These are phyloP conservation scores for Camponotus vicinus DNA, from an alignment of 1,140 invertebrate species.

Conservation along the genomic window DNA sequence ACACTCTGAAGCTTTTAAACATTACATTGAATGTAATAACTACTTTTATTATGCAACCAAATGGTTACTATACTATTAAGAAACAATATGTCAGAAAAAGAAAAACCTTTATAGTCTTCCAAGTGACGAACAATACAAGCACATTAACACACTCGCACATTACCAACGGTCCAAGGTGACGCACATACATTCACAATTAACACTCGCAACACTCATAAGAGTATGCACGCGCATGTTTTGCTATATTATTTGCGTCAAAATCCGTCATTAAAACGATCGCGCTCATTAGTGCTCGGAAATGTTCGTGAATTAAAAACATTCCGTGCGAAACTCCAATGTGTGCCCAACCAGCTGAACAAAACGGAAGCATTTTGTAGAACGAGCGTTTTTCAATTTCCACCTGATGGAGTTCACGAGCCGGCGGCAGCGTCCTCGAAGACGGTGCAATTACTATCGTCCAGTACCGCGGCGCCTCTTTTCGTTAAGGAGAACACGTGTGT, in stretches of 20 bases:
- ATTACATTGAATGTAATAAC: not conserved
- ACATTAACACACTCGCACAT: constrained; percentile 44
- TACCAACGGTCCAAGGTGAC: not conserved
- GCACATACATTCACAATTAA: constrained; percentile 6
- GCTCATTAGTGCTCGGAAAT: not conserved
- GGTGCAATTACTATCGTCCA: constrained; percentile 45
- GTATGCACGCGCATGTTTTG: not conserved
- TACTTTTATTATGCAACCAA: not conserved
- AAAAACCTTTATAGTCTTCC: constrained; percentile 26
- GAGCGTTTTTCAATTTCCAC: constrained; percentile 30
- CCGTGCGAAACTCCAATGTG: not conserved
- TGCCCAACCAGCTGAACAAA: not conserved
- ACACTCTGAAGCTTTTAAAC: not conserved
- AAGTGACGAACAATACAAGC: constrained; percentile 2
- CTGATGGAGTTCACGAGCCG: constrained; percentile 4
- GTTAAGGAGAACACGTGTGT: constrained; percentile 30
- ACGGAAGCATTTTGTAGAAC: not conserved
- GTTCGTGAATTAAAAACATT: not conserved
- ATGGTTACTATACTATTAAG: not conserved
- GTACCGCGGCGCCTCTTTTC: constrained; percentile 6
- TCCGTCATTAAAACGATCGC: not conserved
- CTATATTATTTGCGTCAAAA: not conserved
- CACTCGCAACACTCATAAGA: constrained; percentile 7
- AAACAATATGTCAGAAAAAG: constrained; percentile 19
- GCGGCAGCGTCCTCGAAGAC: not conserved